These are phyloP conservation scores for Bombycilla garrulus DNA, from an alignment of 2,113 vertebrate species.

Conservation along the genomic window DNA sequence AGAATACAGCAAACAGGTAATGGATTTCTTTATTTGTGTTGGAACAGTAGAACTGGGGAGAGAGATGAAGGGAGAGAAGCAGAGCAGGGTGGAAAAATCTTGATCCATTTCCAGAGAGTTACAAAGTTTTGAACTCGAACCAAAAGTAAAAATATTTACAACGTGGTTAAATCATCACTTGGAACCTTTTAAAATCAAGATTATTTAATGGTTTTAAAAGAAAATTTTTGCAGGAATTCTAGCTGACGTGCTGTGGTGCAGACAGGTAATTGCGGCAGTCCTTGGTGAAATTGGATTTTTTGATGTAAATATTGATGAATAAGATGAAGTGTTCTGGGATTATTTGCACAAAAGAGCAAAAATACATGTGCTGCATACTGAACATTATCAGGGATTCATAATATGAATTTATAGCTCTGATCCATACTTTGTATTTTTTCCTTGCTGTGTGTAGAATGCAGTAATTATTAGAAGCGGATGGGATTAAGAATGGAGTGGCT, in stretches of 20 bases:
- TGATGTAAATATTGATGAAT: background rate
- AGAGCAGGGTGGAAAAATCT: background rate
- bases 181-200: background rate
- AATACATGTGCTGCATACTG: background rate
- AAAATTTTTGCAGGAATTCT: background rate
- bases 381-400: background rate
- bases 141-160: background rate
- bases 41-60: background rate
- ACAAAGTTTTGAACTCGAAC: background rate
- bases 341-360: background rate
- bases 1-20: conserved; percentile 66
- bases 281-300: background rate
- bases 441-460: background rate
- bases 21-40: background rate
- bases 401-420: background rate
- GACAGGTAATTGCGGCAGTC: background rate
- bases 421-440: background rate
- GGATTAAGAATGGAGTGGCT: background rate
- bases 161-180: background rate
- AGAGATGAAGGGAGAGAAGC: background rate
- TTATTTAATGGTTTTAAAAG: background rate
- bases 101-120: background rate
- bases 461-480: background rate
- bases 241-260: background rate
- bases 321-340: background rate